These are phyloP conservation scores for Microdon myrmicae DNA, from an alignment of 2,888 invertebrate species.

Conservation along the genomic window DNA sequence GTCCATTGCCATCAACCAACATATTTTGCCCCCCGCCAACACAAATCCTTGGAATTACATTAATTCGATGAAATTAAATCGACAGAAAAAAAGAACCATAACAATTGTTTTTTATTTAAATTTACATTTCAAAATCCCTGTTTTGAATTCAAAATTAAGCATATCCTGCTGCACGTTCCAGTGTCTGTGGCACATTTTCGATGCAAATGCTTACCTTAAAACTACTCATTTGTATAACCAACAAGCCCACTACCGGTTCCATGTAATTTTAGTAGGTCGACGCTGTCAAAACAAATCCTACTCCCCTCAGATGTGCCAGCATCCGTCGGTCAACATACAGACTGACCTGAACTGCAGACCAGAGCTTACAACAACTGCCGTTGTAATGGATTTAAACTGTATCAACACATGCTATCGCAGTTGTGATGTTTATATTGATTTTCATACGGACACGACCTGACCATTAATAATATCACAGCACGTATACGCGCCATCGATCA, in stretches of 20 bases:
- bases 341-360: constrained; percentile 5
- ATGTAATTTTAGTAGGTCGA: constrained; percentile 32
- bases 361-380: constrained; percentile 30
- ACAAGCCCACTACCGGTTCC: constrained; percentile 9
- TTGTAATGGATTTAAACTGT: constrained; percentile 39
- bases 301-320: constrained; percentile 22
- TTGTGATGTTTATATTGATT: constrained; percentile 46
- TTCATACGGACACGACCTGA: constrained; percentile 29
- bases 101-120: no score
- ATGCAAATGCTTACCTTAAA: constrained; percentile 17
- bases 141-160: no score
- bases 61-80: no score
- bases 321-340: constrained; percentile 2
- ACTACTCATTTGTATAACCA: constrained; percentile 7
- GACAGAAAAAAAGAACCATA: not conserved
- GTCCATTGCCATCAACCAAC: no score
- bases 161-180: no score
- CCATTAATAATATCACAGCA: constrained; percentile 39
- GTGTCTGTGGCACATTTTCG: not conserved
- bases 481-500: constrained; percentile 36
- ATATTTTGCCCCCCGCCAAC: no score
- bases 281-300: no score
- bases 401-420: constrained; percentile 40
- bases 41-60: no score
- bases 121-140: no score